These are phyloP conservation scores for Chrysaora quinquecirrha DNA, from an alignment of 30 jellyfish, hydroid and myxozoan genomes.

Conservation along the genomic window DNA sequence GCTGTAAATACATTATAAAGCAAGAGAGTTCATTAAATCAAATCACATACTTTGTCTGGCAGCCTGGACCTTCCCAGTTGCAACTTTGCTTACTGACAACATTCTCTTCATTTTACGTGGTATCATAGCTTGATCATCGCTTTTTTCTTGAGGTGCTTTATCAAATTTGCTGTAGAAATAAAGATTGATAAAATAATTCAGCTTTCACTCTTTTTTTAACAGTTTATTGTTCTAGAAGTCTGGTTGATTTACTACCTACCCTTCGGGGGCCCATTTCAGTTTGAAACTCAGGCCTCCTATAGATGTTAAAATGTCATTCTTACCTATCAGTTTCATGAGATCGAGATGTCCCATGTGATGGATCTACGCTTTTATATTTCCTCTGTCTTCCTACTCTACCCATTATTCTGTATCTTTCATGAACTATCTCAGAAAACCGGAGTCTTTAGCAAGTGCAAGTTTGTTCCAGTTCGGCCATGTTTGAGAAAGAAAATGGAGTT, in stretches of 20 bases:
- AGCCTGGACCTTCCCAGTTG: neutral
- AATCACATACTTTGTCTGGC: neutral
- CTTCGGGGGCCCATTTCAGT: neutral
- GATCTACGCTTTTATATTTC: constrained; percentile 74
- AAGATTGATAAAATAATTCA: neutral
- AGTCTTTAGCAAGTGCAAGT: too few species aligned
- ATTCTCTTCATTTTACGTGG: constrained; percentile 2
- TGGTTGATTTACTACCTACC: neutral
- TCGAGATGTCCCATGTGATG: constrained; percentile 26
- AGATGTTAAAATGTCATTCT: neutral
- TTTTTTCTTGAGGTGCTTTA: neutral
- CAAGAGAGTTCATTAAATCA: too few species aligned
- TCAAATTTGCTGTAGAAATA: neutral
- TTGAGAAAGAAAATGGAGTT: too few species aligned
- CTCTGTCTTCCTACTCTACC: constrained; percentile 83
- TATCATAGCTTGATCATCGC: neutral
- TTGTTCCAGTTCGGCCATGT: too few species aligned
- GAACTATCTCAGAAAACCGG: too few species aligned
- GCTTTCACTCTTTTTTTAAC: neutral
- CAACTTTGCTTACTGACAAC: neutral
- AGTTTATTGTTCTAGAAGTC: neutral
- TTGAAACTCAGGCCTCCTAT: neutral
- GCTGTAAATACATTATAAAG: too few species aligned
- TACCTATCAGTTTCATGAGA: constrained; percentile 2
- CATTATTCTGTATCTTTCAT: constrained; percentile 34